Evolutionary conservation across 2,113 vertebrate species (phyloP).

Genomic region (Hirundichthys speculiger): DNA sequence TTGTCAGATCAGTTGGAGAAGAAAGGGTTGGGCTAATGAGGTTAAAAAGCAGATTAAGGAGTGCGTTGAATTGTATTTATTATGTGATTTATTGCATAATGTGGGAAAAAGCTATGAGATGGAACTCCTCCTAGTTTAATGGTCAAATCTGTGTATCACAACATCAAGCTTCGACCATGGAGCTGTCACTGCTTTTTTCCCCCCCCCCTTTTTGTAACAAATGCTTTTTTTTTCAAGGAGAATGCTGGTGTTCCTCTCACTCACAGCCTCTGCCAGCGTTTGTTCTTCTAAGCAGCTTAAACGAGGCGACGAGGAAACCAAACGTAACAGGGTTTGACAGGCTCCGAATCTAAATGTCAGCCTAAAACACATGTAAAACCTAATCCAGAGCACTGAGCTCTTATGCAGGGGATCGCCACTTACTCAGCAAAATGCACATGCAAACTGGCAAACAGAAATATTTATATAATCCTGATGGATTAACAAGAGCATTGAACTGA

Average conservation of each 20-base stretch:
- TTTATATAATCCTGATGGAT: neutral
- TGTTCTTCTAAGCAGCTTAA: slow-evolving; percentile 62
- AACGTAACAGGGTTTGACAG: slow-evolving; percentile 57
- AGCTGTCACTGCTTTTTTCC: neutral
- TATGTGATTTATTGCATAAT: slow-evolving; percentile 19
- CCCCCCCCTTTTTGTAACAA: neutral
- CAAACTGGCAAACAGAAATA: slow-evolving; percentile 12
- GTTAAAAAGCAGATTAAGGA: slow-evolving; percentile 62
- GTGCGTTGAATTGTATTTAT: slow-evolving; percentile 40
- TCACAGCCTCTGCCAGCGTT: slow-evolving; percentile 5
- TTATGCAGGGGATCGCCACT: slow-evolving; percentile 21
- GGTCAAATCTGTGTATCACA: neutral
- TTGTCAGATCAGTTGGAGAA: slow-evolving; percentile 66
- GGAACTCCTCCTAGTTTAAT: slow-evolving; percentile 2
- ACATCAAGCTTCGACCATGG: slow-evolving; percentile 15
- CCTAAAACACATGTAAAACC: slow-evolving; percentile 41
- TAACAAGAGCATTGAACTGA: slow-evolving; percentile 8
- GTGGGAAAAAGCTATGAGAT: slow-evolving; percentile 3
- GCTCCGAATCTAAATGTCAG: slow-evolving; percentile 47
- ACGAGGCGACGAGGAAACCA: slow-evolving; percentile 29
- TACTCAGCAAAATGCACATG: slow-evolving; percentile 34
- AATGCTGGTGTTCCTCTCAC: neutral
- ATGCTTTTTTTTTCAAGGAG: slow-evolving; percentile 2
- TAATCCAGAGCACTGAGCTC: slow-evolving; percentile 49
- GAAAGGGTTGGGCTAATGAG: slow-evolving; percentile 62